phyloP scores from a whole-genome alignment of 2,113 vertebrate species.

The Phoenicopterus ruber region DNA sequence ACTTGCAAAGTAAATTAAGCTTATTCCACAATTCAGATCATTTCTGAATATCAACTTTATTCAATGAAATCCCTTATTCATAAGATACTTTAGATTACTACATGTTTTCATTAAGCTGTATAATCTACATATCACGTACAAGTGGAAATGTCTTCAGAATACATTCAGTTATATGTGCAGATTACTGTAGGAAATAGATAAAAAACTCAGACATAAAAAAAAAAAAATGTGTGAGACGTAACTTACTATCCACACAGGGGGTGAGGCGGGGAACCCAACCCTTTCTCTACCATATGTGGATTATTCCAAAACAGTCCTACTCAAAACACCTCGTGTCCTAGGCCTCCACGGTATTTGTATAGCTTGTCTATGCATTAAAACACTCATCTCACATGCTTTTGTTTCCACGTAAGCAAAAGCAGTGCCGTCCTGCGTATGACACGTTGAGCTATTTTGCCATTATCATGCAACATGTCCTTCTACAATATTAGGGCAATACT shows the following conservation, averaged over 20 bases:
- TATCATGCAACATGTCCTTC: not conserved
- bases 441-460: not conserved
- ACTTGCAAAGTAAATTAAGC: not conserved
- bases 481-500: not conserved
- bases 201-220: not conserved
- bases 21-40: not conserved
- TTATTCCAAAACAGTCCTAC: not conserved
- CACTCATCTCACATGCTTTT: not conserved
- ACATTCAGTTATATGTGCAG: not conserved
- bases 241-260: not conserved
- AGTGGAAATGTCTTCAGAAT: not conserved
- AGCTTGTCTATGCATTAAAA: not conserved
- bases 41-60: not conserved
- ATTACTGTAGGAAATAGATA: not conserved
- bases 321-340: not conserved
- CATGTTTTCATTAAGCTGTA: not conserved
- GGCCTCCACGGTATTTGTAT: not conserved
- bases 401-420: not conserved
- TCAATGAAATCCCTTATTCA: not conserved
- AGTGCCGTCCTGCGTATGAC: not conserved
- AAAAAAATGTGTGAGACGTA: not conserved
- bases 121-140: not conserved
- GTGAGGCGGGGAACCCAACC: not conserved
- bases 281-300: not conserved
- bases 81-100: not conserved